Evolutionary conservation across 2,888 invertebrate species (phyloP), one percentile per base, ranked within the genome.

Genomic region (Muschampia plurimacula): DNA sequence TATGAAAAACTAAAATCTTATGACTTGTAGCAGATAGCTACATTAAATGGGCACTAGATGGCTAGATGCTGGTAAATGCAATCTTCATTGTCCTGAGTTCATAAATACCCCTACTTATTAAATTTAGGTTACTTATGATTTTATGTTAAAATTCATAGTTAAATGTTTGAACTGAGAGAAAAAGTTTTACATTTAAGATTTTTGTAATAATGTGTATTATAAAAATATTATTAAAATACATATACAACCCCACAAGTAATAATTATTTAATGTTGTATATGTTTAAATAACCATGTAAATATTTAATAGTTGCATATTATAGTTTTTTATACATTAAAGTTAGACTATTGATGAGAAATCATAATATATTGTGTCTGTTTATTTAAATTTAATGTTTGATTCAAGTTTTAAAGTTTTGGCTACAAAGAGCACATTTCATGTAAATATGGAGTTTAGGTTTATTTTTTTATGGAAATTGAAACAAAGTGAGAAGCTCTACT

Each of bases 251-350:
- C 80, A 72, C 77, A 79, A 78, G 81, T 79, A 84, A 83, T 83
- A 84, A 85, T 78, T 83, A 80, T 86, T 83, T 86, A 87, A 84
- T 79, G 76, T 77, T 79, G 75, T 79, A 77, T 84, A 76, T 86
- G 83, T 92, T 88, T 86, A 83, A 91, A 88, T 92, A 89, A 85
- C 85, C 85, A 87, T 90, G 92, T 90, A 89, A 89, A 90, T 90
- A 92, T 81, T 82, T 83, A 80, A 81, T 82, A 86, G 84, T 81
- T 75, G 79, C 82, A 83, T 83, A 81, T 86, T 85, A 85, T 74
- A 80, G 77, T 74, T 86, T 91, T 52, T 91, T 90, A 84, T 91
- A 91, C 86, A 85, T 82, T 83, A 80, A 83, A 81, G 81, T 85
- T 88, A 85, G 77, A 70, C 80, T 74, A 72, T 72, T 79, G 80